Evolutionary conservation across 2,888 invertebrate genomes (phyloP), one percentile per base, ranked within the genome.

Genomic region (Torymus aiolomorphi): DNA sequence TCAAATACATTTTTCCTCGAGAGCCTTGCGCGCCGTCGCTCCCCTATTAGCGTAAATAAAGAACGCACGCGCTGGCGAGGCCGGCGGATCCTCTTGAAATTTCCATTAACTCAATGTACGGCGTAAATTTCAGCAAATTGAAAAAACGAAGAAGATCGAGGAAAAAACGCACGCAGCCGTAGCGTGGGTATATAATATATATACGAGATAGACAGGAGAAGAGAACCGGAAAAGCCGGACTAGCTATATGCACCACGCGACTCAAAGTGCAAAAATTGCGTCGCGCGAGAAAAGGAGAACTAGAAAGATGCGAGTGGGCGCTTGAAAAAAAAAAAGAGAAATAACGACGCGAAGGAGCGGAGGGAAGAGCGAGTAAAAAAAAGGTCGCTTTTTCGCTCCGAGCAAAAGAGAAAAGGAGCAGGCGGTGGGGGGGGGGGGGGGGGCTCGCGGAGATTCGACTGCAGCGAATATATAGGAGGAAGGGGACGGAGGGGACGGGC

Each of bases 401-500:
- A 52, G 24, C 14, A 56, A 70, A 75, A 77, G 74, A 67, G 79
- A 74, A 69, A 73, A 71, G 69, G 56, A 75, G 76, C n/a, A 49
- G 54, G 31, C 59, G 63, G 8, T 8, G 1, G 31, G 31, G 31
- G 31, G 5, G 8, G 8, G 42, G 42, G 31, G 4, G 42, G 8
- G 1, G 42, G 42, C 42, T 5, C 42, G 5, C 8, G 54, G 76
- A 65, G 71, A 66, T 62, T 79, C 74, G 70, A 79, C 67, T 79
- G 78, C 78, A 61, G 77, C 70, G 67, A 67, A 65, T n/a, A 59
- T 73, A 72, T 13, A 51, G 42, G 63, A 4, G 59, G 10, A 2
- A n/a, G 59, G 42, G 61, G 82, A 76, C 72, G 80, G 78, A 73
- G 79, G 56, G 80, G 82, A 79, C 59, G 80, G 70, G 63, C 78